A percentile compares a stretch with the other conserved stretches of the same genome.
These are phyloP conservation scores for Eupithecia centaureata DNA, from an alignment of 2,888 invertebrate genomes.

Conservation along the genomic window DNA sequence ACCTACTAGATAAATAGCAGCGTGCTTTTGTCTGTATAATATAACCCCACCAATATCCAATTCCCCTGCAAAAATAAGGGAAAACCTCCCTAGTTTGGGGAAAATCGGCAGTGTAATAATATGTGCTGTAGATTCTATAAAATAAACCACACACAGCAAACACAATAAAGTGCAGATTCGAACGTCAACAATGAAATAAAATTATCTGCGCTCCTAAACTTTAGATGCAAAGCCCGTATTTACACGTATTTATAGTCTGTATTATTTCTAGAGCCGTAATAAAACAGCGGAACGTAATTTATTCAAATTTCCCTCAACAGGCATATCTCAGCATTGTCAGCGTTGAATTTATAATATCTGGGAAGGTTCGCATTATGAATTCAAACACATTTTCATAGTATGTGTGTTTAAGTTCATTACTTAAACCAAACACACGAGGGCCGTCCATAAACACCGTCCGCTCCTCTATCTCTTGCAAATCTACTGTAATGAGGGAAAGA, in stretches of 20 bases:
- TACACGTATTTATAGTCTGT: background rate
- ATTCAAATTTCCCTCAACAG: slow-evolving; percentile 3
- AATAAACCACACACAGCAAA: background rate
- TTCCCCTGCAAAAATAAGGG: too few species aligned
- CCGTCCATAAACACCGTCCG: slow-evolving; percentile 57
- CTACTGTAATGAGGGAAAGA: slow-evolving; percentile 54
- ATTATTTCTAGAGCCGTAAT: slow-evolving; percentile 4
- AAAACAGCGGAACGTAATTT: background rate
- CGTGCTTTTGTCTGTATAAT: too few species aligned
- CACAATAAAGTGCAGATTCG: background rate
- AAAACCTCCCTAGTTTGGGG: too few species aligned
- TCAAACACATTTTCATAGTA: slow-evolving; percentile 34
- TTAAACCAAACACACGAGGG: slow-evolving; percentile 51
- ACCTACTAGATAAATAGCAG: too few species aligned
- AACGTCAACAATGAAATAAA: background rate
- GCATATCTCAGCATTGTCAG: slow-evolving; percentile 20
- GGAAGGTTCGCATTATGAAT: slow-evolving; percentile 25
- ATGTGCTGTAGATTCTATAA: too few species aligned
- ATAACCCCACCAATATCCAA: too few species aligned
- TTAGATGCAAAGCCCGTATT: background rate
- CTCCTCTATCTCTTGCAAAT: slow-evolving; percentile 56
- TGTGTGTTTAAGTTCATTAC: slow-evolving; percentile 49
- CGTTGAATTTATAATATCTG: slow-evolving; percentile 22
- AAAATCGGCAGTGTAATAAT: too few species aligned
- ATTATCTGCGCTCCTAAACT: background rate